Evolutionary conservation across 2,888 invertebrate genomes (phyloP).

Genomic region (Eupithecia subumbrata): DNA sequence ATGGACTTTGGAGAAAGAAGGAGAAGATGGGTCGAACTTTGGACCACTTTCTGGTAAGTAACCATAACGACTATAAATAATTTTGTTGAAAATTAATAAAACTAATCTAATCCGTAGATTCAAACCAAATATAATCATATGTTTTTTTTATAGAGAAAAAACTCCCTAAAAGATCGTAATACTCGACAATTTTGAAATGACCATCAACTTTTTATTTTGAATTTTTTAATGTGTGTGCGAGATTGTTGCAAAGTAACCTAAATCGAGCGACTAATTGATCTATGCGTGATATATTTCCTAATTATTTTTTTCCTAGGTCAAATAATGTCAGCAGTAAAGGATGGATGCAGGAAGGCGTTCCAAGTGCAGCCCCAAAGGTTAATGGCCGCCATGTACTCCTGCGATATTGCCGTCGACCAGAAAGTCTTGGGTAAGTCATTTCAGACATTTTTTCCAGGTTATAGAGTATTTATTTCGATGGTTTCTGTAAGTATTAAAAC

Average conservation of each 20-base stretch:
- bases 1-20: slow-evolving; percentile 86
- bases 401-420: slow-evolving; percentile 92
- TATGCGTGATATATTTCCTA: too few species aligned
- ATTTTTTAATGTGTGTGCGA: too few species aligned
- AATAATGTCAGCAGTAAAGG: slow-evolving; percentile 95
- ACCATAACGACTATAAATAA: not conserved
- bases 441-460: not conserved
- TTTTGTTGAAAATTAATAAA: not conserved
- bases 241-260: too few species aligned
- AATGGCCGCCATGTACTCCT: slow-evolving; percentile 97
- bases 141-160: too few species aligned
- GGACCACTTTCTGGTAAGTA: slow-evolving; percentile 83
- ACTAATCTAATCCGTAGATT: too few species aligned
- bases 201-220: too few species aligned
- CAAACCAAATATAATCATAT: too few species aligned
- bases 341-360: slow-evolving; percentile 94
- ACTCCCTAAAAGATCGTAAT: too few species aligned
- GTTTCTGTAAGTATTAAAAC: not conserved
- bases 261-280: too few species aligned
- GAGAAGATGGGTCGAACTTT: slow-evolving; percentile 70
- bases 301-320: slow-evolving; percentile 84
- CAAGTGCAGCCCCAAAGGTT: slow-evolving; percentile 94
- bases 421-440: slow-evolving; percentile 92
- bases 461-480: not conserved
- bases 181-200: too few species aligned